These are phyloP conservation scores for Phoenicopterus ruber DNA, from an alignment of 2,113 vertebrate species.

Conservation along the genomic window DNA sequence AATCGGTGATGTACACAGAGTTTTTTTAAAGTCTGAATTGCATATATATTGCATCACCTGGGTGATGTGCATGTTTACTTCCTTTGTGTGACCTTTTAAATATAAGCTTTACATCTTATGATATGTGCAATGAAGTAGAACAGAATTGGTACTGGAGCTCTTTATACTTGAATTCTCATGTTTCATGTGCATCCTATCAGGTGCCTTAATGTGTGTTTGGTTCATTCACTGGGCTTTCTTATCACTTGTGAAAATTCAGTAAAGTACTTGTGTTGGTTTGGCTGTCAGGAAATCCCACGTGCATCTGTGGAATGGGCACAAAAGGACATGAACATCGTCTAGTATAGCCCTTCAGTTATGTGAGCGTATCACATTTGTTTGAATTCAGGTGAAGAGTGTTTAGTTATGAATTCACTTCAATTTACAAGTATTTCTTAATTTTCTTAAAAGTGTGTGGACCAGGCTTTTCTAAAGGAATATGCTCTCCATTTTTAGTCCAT, in stretches of 20 bases:
- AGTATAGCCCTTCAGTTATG: not conserved
- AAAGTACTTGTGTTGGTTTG: not conserved
- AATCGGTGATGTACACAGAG: not conserved
- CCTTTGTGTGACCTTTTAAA: not conserved
- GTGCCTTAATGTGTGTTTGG: not conserved
- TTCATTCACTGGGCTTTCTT: not conserved
- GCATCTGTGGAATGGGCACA: not conserved
- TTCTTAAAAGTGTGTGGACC: not conserved
- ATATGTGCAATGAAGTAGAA: not conserved
- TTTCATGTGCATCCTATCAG: not conserved
- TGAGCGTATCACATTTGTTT: not conserved
- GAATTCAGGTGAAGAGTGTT: not conserved
- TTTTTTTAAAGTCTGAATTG: not conserved
- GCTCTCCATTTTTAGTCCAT: not conserved
- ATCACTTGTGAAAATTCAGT: not conserved
- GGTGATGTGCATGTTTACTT: not conserved
- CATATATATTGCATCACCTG: too few relatives aligned
- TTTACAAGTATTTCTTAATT: not conserved
- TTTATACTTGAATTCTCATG: not conserved
- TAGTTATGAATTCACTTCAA: not conserved
- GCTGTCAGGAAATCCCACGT: accelerated
- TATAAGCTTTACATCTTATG: not conserved
- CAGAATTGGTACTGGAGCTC: not conserved
- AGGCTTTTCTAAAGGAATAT: not conserved
- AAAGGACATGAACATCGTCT: accelerated